These are phyloP conservation scores for Carassius carassius DNA, from an alignment of 2,113 vertebrate genomes.

Conservation along the genomic window DNA sequence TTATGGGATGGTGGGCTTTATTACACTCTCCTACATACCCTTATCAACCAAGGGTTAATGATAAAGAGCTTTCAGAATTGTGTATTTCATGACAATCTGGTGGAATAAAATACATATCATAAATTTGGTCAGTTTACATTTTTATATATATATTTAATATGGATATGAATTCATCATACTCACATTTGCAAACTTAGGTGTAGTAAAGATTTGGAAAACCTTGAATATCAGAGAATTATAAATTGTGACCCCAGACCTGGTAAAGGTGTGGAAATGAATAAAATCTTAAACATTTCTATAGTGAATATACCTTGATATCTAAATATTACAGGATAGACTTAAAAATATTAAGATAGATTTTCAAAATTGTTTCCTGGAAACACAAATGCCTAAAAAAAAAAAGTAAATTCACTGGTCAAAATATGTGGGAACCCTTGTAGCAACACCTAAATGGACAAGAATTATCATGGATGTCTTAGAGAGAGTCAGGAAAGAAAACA, in stretches of 20 bases:
- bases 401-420: neutral
- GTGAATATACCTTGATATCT: neutral
- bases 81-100: neutral
- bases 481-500: neutral
- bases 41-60: neutral
- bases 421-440: neutral
- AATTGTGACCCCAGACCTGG: neutral
- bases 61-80: neutral
- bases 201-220: neutral
- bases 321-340: neutral
- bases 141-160: neutral
- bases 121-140: neutral
- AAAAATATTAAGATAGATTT: too few relatives aligned
- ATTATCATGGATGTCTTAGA: neutral
- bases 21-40: slow-evolving; percentile 24
- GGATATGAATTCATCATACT: neutral
- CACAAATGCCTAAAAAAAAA: neutral
- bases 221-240: neutral
- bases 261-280: neutral
- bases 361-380: neutral
- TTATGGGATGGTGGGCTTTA: slow-evolving; percentile 15
- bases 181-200: slow-evolving; percentile 17
- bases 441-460: neutral
- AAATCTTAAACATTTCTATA: neutral
- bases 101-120: neutral